A percentile compares a stretch with the other conserved stretches of the same genome.
Evolutionary conservation across 2,113 vertebrate genomes (phyloP).

Genomic region (Tretioscincus oriximinensis): DNA sequence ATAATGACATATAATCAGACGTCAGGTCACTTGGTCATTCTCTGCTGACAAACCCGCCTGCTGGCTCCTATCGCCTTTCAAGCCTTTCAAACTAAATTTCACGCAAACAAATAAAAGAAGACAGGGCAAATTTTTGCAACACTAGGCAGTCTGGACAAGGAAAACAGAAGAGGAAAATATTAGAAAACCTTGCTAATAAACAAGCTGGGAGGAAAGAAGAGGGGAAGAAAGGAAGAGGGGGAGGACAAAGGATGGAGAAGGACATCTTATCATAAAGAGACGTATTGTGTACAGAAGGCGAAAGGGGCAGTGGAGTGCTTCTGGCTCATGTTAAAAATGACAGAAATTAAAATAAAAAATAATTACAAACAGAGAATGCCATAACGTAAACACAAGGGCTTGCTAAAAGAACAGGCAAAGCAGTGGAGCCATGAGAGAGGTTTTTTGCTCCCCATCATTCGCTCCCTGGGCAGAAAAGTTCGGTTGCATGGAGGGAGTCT

Average conservation of each 20-base stretch:
- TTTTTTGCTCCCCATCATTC: background rate
- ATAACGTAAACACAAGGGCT: slow-evolving; percentile 70
- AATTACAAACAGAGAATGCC: slow-evolving; percentile 73
- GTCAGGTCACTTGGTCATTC: slow-evolving; percentile 90
- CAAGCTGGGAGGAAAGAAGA: too few relatives aligned
- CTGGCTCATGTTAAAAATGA: slow-evolving; percentile 81
- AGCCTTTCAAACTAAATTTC: slow-evolving; percentile 91
- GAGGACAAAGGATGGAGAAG: slow-evolving; percentile 58
- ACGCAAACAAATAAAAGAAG: slow-evolving; percentile 89
- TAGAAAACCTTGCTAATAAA: too few relatives aligned
- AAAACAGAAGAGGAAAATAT: too few relatives aligned
- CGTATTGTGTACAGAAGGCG: slow-evolving; percentile 74
- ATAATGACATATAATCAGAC: slow-evolving; percentile 95
- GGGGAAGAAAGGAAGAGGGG: background rate
- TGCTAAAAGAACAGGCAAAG: slow-evolving; percentile 44
- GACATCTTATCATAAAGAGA: slow-evolving; percentile 79
- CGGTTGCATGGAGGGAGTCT: too few relatives aligned
- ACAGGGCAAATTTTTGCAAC: slow-evolving; percentile 76
- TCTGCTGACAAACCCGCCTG: slow-evolving; percentile 85
- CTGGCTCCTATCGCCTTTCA: slow-evolving; percentile 90
- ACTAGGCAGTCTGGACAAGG: background rate
- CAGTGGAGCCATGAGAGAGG: slow-evolving; percentile 46
- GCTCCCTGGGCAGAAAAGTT: too few relatives aligned
- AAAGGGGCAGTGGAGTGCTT: slow-evolving; percentile 48
- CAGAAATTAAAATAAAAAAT: slow-evolving; percentile 82